These are phyloP conservation scores for Ctena decussata DNA, from an alignment of 2,888 invertebrate species.

Conservation along the genomic window DNA sequence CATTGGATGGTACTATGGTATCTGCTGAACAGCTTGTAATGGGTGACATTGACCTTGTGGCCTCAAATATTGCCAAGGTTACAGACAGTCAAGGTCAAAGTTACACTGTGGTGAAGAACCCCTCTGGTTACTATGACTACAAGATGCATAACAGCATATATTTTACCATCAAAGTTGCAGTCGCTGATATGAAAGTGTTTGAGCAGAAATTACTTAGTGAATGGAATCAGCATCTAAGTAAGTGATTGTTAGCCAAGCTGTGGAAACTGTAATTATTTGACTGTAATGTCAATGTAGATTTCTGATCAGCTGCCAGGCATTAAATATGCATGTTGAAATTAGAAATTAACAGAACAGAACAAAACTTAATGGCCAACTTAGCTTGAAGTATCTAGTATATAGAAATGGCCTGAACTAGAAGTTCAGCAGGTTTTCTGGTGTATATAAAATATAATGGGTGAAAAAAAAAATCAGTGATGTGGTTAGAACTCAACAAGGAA, in stretches of 20 bases:
- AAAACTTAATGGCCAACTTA: no score
- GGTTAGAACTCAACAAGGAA: no score
- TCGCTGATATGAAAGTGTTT: constrained; percentile 39
- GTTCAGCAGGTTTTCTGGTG: no score
- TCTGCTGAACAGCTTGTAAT: constrained; percentile 18
- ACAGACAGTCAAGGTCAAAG: constrained; percentile 30
- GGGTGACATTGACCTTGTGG: constrained; percentile 41
- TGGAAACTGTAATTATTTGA: no score
- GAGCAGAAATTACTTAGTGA: constrained; percentile 48
- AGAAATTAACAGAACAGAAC: no score
- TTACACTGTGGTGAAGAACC: constrained; percentile 35
- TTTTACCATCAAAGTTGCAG: constrained; percentile 59
- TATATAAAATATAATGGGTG: no score
- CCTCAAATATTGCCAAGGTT: constrained; percentile 26
- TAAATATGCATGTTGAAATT: no score
- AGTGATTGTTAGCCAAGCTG: neutral
- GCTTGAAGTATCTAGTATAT: no score
- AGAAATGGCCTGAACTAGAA: no score
- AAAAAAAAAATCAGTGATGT: no score
- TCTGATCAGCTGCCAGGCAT: no score
- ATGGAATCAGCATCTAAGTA: constrained; percentile 41
- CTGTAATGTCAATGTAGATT: no score
- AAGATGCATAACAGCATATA: constrained; percentile 59
- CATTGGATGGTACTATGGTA: constrained; percentile 49
- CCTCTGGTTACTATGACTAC: constrained; percentile 47